A percentile compares a stretch with the other conserved stretches of the same genome.
These are phyloP conservation scores for Urocitellus parryii DNA, from an alignment of 2,113 vertebrate species.

Conservation along the genomic window DNA sequence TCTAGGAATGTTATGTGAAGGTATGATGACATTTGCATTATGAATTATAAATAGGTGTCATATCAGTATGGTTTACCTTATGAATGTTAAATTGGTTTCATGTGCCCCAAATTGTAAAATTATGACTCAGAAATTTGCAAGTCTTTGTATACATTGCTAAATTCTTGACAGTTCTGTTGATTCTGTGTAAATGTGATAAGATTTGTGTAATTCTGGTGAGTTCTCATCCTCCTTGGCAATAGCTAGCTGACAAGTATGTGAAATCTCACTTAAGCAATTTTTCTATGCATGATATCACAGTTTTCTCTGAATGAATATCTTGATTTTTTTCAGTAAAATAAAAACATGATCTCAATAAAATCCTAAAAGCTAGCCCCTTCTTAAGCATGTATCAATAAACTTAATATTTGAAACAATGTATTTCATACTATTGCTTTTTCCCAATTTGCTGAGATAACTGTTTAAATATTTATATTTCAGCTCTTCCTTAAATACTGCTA, in stretches of 20 bases:
- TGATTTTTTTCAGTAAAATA: neutral
- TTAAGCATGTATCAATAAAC: neutral
- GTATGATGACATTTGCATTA: neutral
- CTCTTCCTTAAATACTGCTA: neutral
- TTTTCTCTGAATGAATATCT: constrained; percentile 50
- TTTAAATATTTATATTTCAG: neutral
- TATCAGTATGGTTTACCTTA: neutral
- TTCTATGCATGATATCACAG: neutral
- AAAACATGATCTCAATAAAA: constrained; percentile 3
- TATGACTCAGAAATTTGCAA: neutral
- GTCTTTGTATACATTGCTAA: neutral
- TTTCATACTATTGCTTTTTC: constrained; percentile 5
- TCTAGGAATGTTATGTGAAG: neutral
- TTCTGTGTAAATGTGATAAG: constrained; percentile 20
- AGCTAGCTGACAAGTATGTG: neutral
- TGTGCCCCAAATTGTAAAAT: constrained; percentile 19
- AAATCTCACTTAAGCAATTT: neutral
- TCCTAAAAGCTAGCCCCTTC: neutral
- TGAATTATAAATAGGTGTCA: constrained; percentile 26
- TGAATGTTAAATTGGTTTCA: constrained; percentile 2
- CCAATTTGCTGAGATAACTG: neutral
- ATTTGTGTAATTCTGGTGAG: constrained; percentile 27
- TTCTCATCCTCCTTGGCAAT: neutral
- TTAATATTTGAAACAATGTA: neutral
- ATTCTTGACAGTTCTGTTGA: constrained; percentile 8